Conservation (phyloP, 2,113 vertebrate genomes). For the Hypocryptadius cinnamomeus region DNA sequence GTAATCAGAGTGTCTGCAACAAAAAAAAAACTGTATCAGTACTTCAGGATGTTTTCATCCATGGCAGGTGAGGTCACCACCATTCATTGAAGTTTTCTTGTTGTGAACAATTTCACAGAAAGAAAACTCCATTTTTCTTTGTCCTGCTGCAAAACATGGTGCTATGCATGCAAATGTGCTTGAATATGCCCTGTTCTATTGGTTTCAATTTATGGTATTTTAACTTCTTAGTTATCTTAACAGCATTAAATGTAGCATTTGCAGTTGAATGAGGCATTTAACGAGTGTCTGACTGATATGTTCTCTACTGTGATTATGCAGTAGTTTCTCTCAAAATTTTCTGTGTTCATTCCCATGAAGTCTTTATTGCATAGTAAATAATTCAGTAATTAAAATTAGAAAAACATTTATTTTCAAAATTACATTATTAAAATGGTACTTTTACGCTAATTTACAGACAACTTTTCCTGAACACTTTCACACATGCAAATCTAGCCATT, state of each 20-base stretch:
- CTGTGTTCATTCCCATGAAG: constrained; percentile 15
- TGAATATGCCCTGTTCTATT: background rate
- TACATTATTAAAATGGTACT: background rate
- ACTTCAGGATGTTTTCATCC: background rate
- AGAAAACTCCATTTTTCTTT: background rate
- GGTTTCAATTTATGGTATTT: background rate
- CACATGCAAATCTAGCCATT: background rate
- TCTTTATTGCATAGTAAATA: constrained; percentile 5
- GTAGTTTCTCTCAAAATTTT: constrained; percentile 19
- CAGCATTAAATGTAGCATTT: background rate
- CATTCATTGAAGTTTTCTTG: background rate
- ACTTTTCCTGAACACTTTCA: background rate
- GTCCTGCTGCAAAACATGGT: background rate
- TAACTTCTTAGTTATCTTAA: constrained; percentile 21
- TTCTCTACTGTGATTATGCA: background rate
- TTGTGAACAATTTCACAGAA: background rate
- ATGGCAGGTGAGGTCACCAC: background rate
- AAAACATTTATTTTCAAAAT: constrained; percentile 17
- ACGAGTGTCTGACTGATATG: background rate
- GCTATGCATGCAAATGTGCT: background rate
- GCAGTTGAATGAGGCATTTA: constrained; percentile 47
- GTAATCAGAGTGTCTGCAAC: background rate
- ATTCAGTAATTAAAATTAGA: constrained; percentile 31
- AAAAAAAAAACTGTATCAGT: background rate
- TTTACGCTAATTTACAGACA: background rate